Evolutionary conservation across 30 jellyfish, hydroid and myxozoan genomes (phyloP).

Genomic region (Mastigias papua): DNA sequence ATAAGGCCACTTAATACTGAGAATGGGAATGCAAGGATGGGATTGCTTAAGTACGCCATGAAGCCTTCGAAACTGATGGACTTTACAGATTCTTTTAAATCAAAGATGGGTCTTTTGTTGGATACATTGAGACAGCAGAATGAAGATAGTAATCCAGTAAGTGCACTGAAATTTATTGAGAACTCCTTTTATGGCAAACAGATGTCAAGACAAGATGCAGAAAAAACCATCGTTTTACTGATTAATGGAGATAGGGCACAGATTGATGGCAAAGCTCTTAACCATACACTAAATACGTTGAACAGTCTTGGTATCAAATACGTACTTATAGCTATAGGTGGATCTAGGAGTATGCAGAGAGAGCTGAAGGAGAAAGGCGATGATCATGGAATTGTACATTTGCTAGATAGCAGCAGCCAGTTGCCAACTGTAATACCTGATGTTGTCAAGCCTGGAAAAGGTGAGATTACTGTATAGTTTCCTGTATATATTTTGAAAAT

Average conservation of each 20-base stretch:
- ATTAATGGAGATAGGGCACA: slow-evolving; percentile 24
- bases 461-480: neutral
- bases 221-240: slow-evolving; percentile 32
- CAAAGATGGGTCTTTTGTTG: slow-evolving; percentile 14
- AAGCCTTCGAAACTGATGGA: slow-evolving; percentile 21
- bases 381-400: slow-evolving; percentile 20
- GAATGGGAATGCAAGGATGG: slow-evolving; percentile 28
- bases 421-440: slow-evolving; percentile 59
- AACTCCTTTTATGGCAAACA: slow-evolving; percentile 2
- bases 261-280: neutral
- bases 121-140: slow-evolving; percentile 1
- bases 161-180: slow-evolving; percentile 42
- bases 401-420: neutral
- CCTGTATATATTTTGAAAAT: no score
- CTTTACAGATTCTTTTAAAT: neutral
- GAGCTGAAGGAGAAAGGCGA: neutral
- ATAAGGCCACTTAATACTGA: slow-evolving; percentile 19
- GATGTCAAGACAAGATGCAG: slow-evolving; percentile 33
- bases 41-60: slow-evolving; percentile 39
- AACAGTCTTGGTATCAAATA: slow-evolving; percentile 13
- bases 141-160: slow-evolving; percentile 30
- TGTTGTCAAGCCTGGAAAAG: slow-evolving; percentile 31
- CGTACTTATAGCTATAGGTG: slow-evolving; percentile 41
- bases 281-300: neutral
- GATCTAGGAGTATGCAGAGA: neutral